Base-by-base conservation (phyloP, 2,113 vertebrate genomes). In the Strix aluco region DNA sequence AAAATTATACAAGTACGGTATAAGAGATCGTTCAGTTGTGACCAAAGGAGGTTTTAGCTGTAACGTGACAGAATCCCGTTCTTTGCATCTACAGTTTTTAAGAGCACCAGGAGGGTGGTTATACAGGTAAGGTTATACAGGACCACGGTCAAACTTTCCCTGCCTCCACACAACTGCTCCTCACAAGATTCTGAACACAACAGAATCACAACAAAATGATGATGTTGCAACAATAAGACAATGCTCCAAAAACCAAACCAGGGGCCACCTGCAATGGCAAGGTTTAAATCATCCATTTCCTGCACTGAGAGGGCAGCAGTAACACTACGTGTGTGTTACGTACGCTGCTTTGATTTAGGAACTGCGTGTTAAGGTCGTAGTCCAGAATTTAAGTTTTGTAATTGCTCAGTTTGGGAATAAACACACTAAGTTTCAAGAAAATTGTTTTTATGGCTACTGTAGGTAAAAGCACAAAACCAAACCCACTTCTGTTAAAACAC, bases 221-320 rank as follows among this genome's bases (percentile, higher is more conserved):
- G 92, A 88, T 29, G 89, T 88, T 69, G 94, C 92, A 92, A 96
- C 96, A 75, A 2, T 18, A 62, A 96, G 96, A 96, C 92, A 96
- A 95, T 15, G 92, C 72, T 90, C 94, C 81, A 22, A 63, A 91
- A n/a, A 51, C 77, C 77, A 71, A 34, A 58, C 67, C 32, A 34
- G 72, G 22, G 13, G 55, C 72, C 88, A n/a, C 23, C 72, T 49
- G 52, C 80, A 44, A 5, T 1, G 52, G 92, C 3, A 0, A 73
- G 67, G 38, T 26, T 44, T 16, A 13, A 36, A 26, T 17, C 18
- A 15, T 8, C 38, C 52, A 1, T 5, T 2, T 47, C 51, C 75
- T 95, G 81, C 55, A 3, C 77, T 52, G 51, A 8, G 5, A 34
- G 38, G 20, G 49, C 5, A 23, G 13, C 3, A n/a, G 3, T 2